Percentiles rank a stretch among this genome's conserved stretches.
phyloP scores from a whole-genome alignment of 1,140 invertebrate genomes.

The Drosophila bipectinata region DNA sequence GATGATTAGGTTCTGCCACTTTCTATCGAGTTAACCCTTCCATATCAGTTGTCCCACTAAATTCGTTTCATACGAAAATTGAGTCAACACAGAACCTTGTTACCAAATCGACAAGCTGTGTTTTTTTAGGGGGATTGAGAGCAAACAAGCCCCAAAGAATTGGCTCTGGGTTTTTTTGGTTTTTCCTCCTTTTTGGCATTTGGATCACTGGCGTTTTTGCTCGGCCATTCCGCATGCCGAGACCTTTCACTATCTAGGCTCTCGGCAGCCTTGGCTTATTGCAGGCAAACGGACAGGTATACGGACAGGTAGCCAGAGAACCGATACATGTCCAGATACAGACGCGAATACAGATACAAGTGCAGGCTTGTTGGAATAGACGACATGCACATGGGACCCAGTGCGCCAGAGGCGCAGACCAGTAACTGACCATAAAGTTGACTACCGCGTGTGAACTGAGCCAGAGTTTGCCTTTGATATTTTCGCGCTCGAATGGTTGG shows the following conservation, averaged over 20 bases:
- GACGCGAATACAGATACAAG: conserved; percentile 15
- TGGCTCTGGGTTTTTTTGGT: neutral
- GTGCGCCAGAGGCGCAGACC: conserved; percentile 37
- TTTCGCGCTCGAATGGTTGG: conserved; percentile 42
- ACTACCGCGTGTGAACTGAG: conserved; percentile 70
- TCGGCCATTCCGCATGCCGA: conserved; percentile 42
- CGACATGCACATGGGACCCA: conserved; percentile 32
- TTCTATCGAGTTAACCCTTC: neutral
- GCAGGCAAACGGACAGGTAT: conserved; percentile 18
- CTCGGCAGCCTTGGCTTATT: conserved; percentile 58
- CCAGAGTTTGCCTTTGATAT: conserved; percentile 72
- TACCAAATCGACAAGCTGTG: neutral
- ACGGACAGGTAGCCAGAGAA: conserved; percentile 19
- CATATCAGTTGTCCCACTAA: neutral
- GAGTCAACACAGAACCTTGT: neutral
- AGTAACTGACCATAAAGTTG: conserved; percentile 61
- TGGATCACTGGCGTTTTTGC: conserved; percentile 21
- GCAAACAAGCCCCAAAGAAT: neutral
- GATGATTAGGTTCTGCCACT: no score
- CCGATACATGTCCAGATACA: conserved; percentile 27
- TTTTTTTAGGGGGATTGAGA: neutral
- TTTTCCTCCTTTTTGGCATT: conserved; percentile 27
- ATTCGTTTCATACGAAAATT: neutral
- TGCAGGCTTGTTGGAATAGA: conserved; percentile 6
- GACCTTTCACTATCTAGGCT: conserved; percentile 69